These are phyloP conservation scores for Nixonia krombeini DNA, from an alignment of 1,140 invertebrate genomes.

Conservation along the genomic window DNA sequence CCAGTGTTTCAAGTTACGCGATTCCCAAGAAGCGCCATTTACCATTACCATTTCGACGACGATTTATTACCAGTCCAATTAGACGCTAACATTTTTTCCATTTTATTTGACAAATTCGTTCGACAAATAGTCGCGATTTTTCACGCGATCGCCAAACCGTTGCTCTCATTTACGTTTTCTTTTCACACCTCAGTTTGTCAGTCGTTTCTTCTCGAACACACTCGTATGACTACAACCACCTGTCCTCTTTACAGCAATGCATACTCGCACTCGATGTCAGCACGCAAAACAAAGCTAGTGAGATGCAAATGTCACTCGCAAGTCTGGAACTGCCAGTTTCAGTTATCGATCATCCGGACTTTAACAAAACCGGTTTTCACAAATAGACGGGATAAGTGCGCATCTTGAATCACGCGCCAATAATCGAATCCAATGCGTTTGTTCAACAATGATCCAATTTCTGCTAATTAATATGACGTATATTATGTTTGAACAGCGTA, in stretches of 20 bases:
- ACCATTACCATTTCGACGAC: no score
- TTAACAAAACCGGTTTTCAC: slow-evolving; percentile 42
- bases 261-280: slow-evolving; percentile 48
- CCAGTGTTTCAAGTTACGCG: no score
- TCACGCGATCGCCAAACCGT: no score
- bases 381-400: slow-evolving; percentile 40
- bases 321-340: slow-evolving; percentile 49
- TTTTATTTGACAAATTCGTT: no score
- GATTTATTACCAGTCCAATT: no score
- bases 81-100: no score
- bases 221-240: slow-evolving; percentile 30
- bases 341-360: slow-evolving; percentile 49
- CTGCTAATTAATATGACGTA: no score
- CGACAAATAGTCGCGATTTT: no score
- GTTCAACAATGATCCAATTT: no score
- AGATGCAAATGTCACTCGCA: slow-evolving; percentile 39
- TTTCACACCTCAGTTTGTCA: slow-evolving; percentile 30
- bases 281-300: slow-evolving; percentile 42
- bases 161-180: not conserved
- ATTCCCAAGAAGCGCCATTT: no score
- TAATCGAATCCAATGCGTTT: no score
- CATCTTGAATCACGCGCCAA: slow-evolving; percentile 33
- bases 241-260: slow-evolving; percentile 44
- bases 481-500: no score
- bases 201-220: slow-evolving; percentile 38